A percentile compares a stretch with the other conserved stretches of the same genome.
Evolutionary conservation across 2,797 vertebrate species (phyloP).

Genomic region (Taenioides sp.): DNA sequence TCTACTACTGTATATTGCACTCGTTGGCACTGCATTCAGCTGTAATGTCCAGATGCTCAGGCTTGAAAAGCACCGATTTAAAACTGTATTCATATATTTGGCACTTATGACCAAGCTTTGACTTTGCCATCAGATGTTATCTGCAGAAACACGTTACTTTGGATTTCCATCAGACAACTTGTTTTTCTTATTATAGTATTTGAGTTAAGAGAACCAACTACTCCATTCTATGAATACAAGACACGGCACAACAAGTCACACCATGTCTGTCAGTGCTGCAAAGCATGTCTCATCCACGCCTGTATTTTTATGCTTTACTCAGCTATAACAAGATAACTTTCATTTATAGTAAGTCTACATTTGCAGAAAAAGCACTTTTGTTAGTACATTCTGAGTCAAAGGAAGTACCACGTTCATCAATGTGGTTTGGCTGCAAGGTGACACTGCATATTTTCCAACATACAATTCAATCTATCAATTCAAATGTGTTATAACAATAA

Average conservation of each 20-base stretch:
- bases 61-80: neutral
- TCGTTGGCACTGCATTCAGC: conserved; percentile 7
- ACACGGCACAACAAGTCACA: conserved; percentile 42
- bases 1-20: conserved; percentile 18
- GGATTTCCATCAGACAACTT: conserved; percentile 3
- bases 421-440: neutral
- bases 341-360: neutral
- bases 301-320: neutral
- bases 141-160: neutral
- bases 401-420: neutral
- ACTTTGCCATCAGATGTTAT: too few relatives aligned
- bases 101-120: neutral
- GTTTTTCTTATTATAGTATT: neutral
- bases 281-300: conserved; percentile 15
- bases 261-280: conserved; percentile 28
- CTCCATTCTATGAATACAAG: conserved; percentile 15
- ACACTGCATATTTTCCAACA: neutral
- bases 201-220: neutral
- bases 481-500: neutral
- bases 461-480: neutral
- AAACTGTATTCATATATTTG: neutral
- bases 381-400: conserved; percentile 2
- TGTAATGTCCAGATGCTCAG: neutral
- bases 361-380: conserved; percentile 2
- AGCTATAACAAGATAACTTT: neutral